Evolutionary conservation across 64 coral and sea anemone genomes (phyloP), one percentile per base, ranked within the genome.

Genomic region (Porites australiensis): DNA sequence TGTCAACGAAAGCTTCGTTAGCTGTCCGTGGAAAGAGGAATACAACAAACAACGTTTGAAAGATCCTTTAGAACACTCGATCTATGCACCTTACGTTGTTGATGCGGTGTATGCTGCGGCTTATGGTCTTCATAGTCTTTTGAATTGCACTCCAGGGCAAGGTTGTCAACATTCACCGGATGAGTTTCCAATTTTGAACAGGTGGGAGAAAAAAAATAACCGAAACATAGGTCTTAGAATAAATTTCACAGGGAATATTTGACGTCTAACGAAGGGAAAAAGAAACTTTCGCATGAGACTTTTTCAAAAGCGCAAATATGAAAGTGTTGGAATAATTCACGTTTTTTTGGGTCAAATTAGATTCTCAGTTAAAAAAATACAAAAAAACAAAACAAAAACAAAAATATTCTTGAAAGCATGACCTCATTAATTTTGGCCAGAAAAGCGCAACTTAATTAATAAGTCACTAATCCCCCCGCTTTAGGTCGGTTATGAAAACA

Each of bases 91-190:
- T 4, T 92, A 98, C 19, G 86, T 95, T 12, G 74, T 98, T 2
- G 96, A 98, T 65, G 96, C 96, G 2, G 93, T 98, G 2, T 95
- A 98, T 58, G 96, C 96, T 19, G 55, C 95, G 23, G 96, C 96
- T 5, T 64, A 92, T 19, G 93, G 93, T 6, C 59, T 98, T 44
- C 96, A 98, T 77, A 70, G 88, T 1, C 74, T 95, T 67, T 72
- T 98, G 15, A 86, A 62, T 11, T 98, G 96, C 58, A 92, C 82
- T 15, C 64, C 66, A 80, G 77, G 51, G 23, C 82, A 18, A 74
- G 20, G 73, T 21, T 95, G 93, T 69, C 51, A 80, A 86, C n/a
- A 78, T 18, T 72, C 87, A 13, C 48, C 83, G 7, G 82, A 90
- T 13, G 85, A 90, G 19, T 91, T 98, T 70, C 59, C 53, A 37